Percentiles rank a stretch among this genome's conserved stretches.
Evolutionary conservation across 2,888 invertebrate species (phyloP).

Genomic region (Neoascia interrupta): DNA sequence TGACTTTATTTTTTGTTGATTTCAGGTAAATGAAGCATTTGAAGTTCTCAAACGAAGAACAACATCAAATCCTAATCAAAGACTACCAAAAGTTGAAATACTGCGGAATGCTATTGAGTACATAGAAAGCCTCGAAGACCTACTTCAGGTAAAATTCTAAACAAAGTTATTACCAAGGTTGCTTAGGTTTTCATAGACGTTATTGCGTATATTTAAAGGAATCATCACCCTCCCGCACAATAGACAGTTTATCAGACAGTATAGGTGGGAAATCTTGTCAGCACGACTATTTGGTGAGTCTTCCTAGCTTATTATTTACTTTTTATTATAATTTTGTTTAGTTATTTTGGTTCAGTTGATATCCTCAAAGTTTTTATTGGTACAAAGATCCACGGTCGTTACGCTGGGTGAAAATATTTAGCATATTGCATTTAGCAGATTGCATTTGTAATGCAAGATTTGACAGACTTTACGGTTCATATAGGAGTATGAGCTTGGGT

Average conservation of each 20-base stretch:
- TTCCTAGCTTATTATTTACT: too few species aligned
- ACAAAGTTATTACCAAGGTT: too few species aligned
- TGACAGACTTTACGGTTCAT: too few species aligned
- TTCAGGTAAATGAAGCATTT: slow-evolving; percentile 98
- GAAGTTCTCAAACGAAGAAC: slow-evolving; percentile 95
- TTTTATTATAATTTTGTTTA: too few species aligned
- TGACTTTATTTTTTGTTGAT: slow-evolving; percentile 49
- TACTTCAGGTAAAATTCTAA: slow-evolving; percentile 82
- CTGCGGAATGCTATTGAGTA: slow-evolving; percentile 98
- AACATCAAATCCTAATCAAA: slow-evolving; percentile 96
- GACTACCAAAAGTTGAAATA: slow-evolving; percentile 98
- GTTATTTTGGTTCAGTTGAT: too few species aligned
- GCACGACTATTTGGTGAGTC: slow-evolving; percentile 79
- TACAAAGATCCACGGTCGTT: too few species aligned
- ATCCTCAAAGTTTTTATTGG: too few species aligned
- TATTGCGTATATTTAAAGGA: slow-evolving; percentile 74
- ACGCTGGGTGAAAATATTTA: too few species aligned
- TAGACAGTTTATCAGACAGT: slow-evolving; percentile 77
- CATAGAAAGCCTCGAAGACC: slow-evolving; percentile 93
- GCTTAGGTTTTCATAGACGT: too few species aligned
- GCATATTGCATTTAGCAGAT: too few species aligned
- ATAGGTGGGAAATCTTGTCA: slow-evolving; percentile 76
- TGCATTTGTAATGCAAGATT: too few species aligned
- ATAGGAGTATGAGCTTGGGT: too few species aligned
- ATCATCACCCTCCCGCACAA: slow-evolving; percentile 77